A percentile compares a stretch with the other conserved stretches of the same genome.
Conservation (phyloP, 2,113 vertebrate genomes). For the Podarcis raffonei region DNA sequence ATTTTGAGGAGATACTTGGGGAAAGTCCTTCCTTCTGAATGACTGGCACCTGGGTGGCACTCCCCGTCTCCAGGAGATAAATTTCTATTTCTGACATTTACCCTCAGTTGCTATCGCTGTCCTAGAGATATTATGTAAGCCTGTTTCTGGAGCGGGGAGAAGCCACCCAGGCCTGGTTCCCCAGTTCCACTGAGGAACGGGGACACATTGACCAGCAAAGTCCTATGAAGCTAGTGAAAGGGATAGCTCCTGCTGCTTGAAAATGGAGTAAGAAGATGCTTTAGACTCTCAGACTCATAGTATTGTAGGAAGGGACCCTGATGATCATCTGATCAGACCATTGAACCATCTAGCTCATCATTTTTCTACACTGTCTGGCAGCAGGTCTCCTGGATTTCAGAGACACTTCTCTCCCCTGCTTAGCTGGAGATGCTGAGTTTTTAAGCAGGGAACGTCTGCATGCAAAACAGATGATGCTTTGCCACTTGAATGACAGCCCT, state of each 20-base stretch:
- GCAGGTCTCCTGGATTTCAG: too few species aligned
- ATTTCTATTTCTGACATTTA: neutral
- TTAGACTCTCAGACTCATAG: too few species aligned
- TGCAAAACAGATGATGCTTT: too few species aligned
- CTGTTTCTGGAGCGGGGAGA: neutral
- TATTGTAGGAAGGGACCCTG: too few species aligned
- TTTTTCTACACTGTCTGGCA: too few species aligned
- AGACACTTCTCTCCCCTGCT: too few species aligned
- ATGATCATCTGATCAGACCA: too few species aligned
- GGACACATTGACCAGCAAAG: neutral
- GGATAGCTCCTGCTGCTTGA: neutral
- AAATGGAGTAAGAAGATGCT: too few species aligned
- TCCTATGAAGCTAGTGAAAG: neutral
- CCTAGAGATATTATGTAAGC: neutral
- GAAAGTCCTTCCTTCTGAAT: neutral
- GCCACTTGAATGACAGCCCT: too few species aligned
- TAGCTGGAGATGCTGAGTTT: too few species aligned
- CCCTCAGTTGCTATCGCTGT: neutral
- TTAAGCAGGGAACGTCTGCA: too few species aligned
- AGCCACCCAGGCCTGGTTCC: neutral
- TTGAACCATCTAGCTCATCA: too few species aligned
- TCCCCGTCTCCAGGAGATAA: neutral
- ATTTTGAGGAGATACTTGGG: neutral
- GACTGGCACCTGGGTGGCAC: neutral
- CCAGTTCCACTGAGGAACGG: neutral